Conservation (phyloP, 2,888 invertebrate species). For the Patella pellucida region DNA sequence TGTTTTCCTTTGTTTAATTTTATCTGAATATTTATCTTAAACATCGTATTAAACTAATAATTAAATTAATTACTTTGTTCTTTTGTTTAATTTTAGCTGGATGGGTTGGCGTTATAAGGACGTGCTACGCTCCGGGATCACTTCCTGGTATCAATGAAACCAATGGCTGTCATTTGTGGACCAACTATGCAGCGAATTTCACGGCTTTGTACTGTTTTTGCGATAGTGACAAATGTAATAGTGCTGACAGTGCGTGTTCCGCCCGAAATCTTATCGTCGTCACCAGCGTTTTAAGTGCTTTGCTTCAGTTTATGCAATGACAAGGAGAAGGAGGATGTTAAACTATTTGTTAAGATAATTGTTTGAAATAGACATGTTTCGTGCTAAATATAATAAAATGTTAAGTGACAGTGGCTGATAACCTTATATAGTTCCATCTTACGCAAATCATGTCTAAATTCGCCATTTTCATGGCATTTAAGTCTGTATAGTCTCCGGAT, state of each 20-base stretch:
- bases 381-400: too few relatives aligned
- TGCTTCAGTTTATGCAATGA: slow-evolving; percentile 14
- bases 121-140: slow-evolving; percentile 45
- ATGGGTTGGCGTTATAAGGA: slow-evolving; percentile 46
- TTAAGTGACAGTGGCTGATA: too few relatives aligned
- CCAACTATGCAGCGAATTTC: slow-evolving; percentile 36
- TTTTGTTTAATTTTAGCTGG: slow-evolving; percentile 28
- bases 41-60: too few relatives aligned
- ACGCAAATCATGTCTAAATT: too few relatives aligned
- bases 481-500: too few relatives aligned
- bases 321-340: neutral
- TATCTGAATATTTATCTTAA: too few relatives aligned
- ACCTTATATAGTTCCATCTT: too few relatives aligned
- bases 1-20: too few relatives aligned
- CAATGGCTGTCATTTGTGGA: slow-evolving; percentile 50
- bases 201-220: slow-evolving; percentile 55
- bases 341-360: too few relatives aligned
- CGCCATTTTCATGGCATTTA: too few relatives aligned
- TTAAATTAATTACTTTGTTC: neutral
- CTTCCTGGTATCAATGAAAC: slow-evolving; percentile 47
- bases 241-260: neutral
- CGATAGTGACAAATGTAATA: slow-evolving; percentile 52
- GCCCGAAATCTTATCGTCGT: slow-evolving; percentile 1
- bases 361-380: too few relatives aligned
- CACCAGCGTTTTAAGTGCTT: slow-evolving; percentile 16